Base-by-base conservation (phyloP, 2,113 vertebrate species). In the Thunnus maccoyii region DNA sequence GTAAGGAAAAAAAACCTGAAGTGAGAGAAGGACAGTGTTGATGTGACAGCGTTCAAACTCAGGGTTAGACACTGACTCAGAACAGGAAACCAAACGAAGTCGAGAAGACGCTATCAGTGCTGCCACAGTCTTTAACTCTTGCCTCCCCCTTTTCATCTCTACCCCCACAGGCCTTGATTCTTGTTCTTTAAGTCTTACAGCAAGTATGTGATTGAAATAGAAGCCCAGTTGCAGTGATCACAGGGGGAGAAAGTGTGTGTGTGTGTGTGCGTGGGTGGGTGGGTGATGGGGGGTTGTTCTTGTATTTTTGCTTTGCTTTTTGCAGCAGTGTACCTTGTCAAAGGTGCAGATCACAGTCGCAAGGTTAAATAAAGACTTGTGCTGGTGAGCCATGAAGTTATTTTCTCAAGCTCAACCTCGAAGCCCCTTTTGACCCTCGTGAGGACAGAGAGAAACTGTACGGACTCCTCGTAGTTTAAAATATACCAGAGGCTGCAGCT, bases 81-180 rank as follows among this genome's bases (percentile, higher is more conserved):
- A 93, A 93, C 94, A 94, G 94, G 94, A 94, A 94, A 94, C 92
- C 90, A 89, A 82, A 66, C 3, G 48, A 73, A 70, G 71, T 74
- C 15, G 22, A 86, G 80, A 80, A 80, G 86, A 85, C 78, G 25
- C 79, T 92, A 88, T 92, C 88, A 89, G 86, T 86, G 80, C 86
- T 84, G 78, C 85, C 78, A 92, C 84, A 91, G 84, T 17, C 76
- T 79, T 78, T 41, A 9, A 41, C 64, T 75, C 61, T 79, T 64
- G 52, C 32, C 48, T 32, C 2, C 15, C 1, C 48, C 5, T 30
- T 17, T 4, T n/a, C 76, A 3, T 30, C 32, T 44, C 75, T 10
- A 41, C 71, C 68, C 70, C 36, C 47, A 41, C 80, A 77, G 78
- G 65, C 81, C 79, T 83, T 90, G 84, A 90, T 89, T 88, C 81